Conservation (phyloP, 2,113 vertebrate genomes). For the Silurus meridionalis region DNA sequence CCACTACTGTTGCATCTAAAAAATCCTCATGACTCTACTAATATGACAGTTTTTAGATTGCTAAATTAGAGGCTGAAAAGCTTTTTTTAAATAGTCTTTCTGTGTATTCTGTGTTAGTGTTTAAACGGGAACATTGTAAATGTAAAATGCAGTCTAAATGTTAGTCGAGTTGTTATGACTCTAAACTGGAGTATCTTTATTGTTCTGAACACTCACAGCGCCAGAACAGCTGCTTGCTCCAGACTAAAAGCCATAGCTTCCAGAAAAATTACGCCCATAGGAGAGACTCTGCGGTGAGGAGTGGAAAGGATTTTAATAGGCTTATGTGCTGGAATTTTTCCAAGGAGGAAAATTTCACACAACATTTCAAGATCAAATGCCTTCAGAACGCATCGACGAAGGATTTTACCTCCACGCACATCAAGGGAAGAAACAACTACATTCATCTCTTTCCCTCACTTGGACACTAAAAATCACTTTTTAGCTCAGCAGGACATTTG, state of each 20-base stretch:
- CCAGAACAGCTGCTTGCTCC: slow-evolving; percentile 12
- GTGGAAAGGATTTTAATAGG: slow-evolving; percentile 36
- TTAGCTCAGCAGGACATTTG: slow-evolving; percentile 4
- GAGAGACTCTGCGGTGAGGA: not conserved
- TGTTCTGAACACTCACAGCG: not conserved
- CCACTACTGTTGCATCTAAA: not conserved
- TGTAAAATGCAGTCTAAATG: not conserved
- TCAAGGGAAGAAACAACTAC: slow-evolving; percentile 22
- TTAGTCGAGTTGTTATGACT: not conserved
- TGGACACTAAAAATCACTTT: not conserved
- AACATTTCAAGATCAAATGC: slow-evolving; percentile 54
- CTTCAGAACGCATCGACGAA: slow-evolving; percentile 36
- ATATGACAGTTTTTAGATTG: not conserved
- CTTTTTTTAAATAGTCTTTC: not conserved
- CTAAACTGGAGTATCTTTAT: not conserved
- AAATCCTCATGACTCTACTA: not conserved
- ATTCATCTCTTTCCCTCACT: slow-evolving; percentile 27
- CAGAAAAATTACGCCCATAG: slow-evolving; percentile 16
- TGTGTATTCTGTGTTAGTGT: not conserved
- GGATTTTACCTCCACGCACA: slow-evolving; percentile 39
- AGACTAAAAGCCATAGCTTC: not conserved
- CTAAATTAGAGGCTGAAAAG: not conserved
- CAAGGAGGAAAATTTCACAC: slow-evolving; percentile 49
- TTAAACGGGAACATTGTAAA: not conserved
- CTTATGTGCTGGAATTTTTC: slow-evolving; percentile 40